Percentiles rank a stretch among this genome's conserved stretches.
phyloP scores from a whole-genome alignment of 2,113 vertebrate genomes.

The Limanda limanda region DNA sequence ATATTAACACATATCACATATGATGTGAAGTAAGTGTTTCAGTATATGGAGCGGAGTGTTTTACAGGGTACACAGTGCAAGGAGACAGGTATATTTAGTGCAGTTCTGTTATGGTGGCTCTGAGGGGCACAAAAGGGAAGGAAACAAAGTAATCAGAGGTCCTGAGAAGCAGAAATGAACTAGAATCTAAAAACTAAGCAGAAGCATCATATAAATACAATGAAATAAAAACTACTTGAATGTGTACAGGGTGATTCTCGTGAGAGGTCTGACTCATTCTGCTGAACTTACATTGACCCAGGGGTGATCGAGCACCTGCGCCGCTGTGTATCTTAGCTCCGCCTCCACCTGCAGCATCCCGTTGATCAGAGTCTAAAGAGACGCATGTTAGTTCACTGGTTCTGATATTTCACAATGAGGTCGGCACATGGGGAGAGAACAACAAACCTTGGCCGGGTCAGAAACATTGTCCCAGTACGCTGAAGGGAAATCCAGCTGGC shows the following conservation, averaged over 20 bases:
- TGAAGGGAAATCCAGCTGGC: conserved; percentile 92
- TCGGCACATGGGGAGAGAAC: not conserved
- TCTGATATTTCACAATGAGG: not conserved
- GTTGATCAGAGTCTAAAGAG: conserved; percentile 90
- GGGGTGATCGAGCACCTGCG: conserved; percentile 93
- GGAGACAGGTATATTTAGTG: too few species aligned
- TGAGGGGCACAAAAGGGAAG: too few species aligned
- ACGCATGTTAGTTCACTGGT: not conserved
- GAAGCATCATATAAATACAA: too few species aligned
- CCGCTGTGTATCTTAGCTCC: conserved; percentile 91
- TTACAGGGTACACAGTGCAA: too few species aligned
- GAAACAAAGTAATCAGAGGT: too few species aligned
- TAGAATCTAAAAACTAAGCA: too few species aligned
- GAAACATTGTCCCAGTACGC: conserved; percentile 96
- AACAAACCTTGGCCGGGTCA: conserved; percentile 90
- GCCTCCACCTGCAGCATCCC: conserved; percentile 94
- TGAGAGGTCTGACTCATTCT: not conserved
- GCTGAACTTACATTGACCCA: conserved; percentile 95
- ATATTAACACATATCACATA: too few species aligned
- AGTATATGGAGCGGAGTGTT: too few species aligned
- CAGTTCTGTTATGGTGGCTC: too few species aligned
- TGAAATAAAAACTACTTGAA: not conserved
- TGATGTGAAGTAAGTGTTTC: too few species aligned
- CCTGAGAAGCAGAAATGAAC: too few species aligned
- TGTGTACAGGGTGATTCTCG: not conserved